Base-by-base conservation (phyloP, 2,113 vertebrate genomes). In the Notarius quadriscutis region DNA sequence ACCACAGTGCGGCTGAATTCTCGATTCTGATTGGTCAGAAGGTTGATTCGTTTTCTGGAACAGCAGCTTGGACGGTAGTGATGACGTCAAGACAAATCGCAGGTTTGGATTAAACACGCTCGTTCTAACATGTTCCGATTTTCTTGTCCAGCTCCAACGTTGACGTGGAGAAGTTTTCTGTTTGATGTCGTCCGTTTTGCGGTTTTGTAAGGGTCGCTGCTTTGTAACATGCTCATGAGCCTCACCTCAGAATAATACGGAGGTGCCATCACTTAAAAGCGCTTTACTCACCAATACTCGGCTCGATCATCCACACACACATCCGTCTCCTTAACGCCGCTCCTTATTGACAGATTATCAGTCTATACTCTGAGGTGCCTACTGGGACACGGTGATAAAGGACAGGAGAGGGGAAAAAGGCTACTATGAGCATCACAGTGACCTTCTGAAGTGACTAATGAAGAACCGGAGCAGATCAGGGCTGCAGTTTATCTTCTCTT, bases 391-490 rank as follows among this genome's bases (percentile, higher is more conserved):
- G n/a, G 71, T 77, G 86, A 87, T 83, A 83, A 87, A 87, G 60
- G 58, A 75, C 80, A 83, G 25, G 20, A 83, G 53, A 75, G n/a
- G 58, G 0, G 6, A 48, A 15, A 48, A 50, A 82, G 72, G 72
- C 53, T 55, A 74, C 58, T 2, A 10, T 51, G 65, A 77, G 83
- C 5, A 53, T 77, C 78, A 25, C 34, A 3, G 30, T 75, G 83
- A 74, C 88, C 84, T 88, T 85, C 88, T 80, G 50, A 75, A 84
- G 89, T 81, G 89, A 87, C 51, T 88, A 83, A 90, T 90, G 84
- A 90, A 53, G 57, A 90, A 53, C 63, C 53, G 22, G 34, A 81
- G 27, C 63, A 87, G 83, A 89, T 82, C 83, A 62, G 69, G 51
- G 83, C 69, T 18, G 71, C 41, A 83, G 60, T 86, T 85, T 79